These are phyloP conservation scores for Apotomis betuletana DNA, from an alignment of 2,888 invertebrate genomes.

Conservation along the genomic window DNA sequence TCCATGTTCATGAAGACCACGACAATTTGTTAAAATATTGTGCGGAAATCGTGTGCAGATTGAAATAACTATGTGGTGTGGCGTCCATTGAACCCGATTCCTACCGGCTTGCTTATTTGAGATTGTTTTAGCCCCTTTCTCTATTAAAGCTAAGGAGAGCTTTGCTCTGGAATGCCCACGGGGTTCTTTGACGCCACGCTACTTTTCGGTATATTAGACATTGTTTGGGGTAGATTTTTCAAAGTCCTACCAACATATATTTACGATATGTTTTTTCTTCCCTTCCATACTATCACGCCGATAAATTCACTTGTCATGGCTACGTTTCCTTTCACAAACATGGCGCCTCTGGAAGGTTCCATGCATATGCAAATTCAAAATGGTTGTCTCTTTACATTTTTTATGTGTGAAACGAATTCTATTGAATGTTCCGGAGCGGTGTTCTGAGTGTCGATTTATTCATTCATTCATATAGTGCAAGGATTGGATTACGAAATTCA, in stretches of 20 bases:
- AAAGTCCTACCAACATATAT: not conserved
- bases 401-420: constrained; percentile 43
- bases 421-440: constrained; percentile 40
- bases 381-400: constrained; percentile 42
- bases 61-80: too few species aligned
- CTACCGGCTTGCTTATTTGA: too few species aligned
- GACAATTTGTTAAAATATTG: too few species aligned
- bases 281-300: constrained; percentile 14
- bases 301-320: constrained; percentile 30
- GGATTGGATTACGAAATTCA: constrained; percentile 27
- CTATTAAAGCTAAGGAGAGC: too few species aligned
- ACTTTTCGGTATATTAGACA: too few species aligned
- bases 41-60: too few species aligned
- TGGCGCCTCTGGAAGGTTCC: constrained; percentile 34
- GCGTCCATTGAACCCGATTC: too few species aligned
- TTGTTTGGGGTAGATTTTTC: not conserved
- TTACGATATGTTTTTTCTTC: not conserved
- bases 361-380: constrained; percentile 42
- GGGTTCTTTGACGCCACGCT: too few species aligned
- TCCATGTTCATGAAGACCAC: too few species aligned
- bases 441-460: constrained; percentile 42
- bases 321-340: constrained; percentile 32
- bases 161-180: too few species aligned
- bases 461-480: constrained; percentile 36
- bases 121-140: too few species aligned